phyloP scores from a whole-genome alignment of 2,888 invertebrate genomes.

The Lottia gigantea region DNA sequence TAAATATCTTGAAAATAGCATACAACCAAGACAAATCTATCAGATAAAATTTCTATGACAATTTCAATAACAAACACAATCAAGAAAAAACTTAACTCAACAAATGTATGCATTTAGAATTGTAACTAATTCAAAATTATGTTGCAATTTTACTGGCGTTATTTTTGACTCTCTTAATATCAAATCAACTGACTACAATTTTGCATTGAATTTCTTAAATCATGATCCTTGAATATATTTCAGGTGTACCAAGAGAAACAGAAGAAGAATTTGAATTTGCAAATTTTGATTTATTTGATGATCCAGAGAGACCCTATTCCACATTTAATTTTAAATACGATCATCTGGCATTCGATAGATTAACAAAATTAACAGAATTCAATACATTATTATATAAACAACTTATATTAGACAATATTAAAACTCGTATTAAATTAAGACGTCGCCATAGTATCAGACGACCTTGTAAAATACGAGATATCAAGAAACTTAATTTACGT shows the following conservation, averaged over 20 bases:
- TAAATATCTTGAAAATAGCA: no score
- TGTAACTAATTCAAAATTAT: no score
- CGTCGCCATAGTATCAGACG: conserved; percentile 41
- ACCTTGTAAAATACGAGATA: conserved; percentile 51
- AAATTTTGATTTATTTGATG: conserved; percentile 69
- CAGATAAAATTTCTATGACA: no score
- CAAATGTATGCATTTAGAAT: no score
- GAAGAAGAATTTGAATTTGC: conserved; percentile 68
- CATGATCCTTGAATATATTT: conserved; percentile 6
- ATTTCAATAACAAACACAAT: no score
- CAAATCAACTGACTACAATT: no score
- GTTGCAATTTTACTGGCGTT: no score
- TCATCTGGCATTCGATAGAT: conserved; percentile 65
- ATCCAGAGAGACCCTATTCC: conserved; percentile 67
- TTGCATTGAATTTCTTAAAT: neutral
- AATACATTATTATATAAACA: conserved; percentile 66
- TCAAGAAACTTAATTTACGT: conserved; percentile 43
- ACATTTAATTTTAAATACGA: conserved; percentile 70
- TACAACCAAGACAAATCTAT: no score
- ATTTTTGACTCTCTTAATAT: no score
- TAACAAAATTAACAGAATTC: conserved; percentile 68
- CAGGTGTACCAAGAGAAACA: conserved; percentile 66
- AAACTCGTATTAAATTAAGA: conserved; percentile 52
- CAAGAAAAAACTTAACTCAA: no score
- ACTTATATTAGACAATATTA: conserved; percentile 63